Evolutionary conservation across 2,797 vertebrate genomes (phyloP), one percentile per base, ranked within the genome.

Genomic region (Liparis tanakae): DNA sequence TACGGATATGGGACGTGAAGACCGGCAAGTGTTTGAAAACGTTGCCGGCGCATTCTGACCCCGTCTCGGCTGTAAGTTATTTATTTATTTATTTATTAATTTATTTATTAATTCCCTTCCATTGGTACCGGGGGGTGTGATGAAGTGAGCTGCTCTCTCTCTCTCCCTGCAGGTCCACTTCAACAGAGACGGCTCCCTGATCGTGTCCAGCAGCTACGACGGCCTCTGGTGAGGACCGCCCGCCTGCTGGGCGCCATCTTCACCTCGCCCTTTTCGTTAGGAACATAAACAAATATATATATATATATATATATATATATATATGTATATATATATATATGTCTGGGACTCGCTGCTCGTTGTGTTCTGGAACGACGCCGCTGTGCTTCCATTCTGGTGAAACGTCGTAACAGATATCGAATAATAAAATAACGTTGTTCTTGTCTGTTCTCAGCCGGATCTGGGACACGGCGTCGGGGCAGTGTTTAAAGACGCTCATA

Each of bases 1-100:
- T 99, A 41, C 89, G 98, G 91, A 99, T 99, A 94, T 99, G 98
- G 98, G 98, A 99, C 0, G 98, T 99, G 84, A 99, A 99, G 84
- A 99, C 98, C 0, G 98, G 98, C 60, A 99, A 99, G 90, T 99
- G 98, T 92, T 95, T 99, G 91, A 99, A 99, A 95, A 99, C 98
- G 0, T 81, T 99, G 91, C 98, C 98, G 0, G 98, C 98, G 8
- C 98, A 99, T 81, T 99, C 98, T 0, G 98, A 99, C 85, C 98
- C 98, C 0, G 98, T 99, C 65, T 99, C 98, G 3, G 98, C 98
- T 1, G 98, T 99, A 84, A 96, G 98, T 87, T 33, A 6, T 3
- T 12, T 33, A 48, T 15, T 0, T 30, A 30, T 30, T 30, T 30
- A 30, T n/a, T n/a, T n/a, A n/a, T n/a, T n/a, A n/a, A 41, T 37